These are phyloP conservation scores for Stichopus chloronotus DNA, from an alignment of 35 echinoderm and acorn worm species.

Conservation along the genomic window DNA sequence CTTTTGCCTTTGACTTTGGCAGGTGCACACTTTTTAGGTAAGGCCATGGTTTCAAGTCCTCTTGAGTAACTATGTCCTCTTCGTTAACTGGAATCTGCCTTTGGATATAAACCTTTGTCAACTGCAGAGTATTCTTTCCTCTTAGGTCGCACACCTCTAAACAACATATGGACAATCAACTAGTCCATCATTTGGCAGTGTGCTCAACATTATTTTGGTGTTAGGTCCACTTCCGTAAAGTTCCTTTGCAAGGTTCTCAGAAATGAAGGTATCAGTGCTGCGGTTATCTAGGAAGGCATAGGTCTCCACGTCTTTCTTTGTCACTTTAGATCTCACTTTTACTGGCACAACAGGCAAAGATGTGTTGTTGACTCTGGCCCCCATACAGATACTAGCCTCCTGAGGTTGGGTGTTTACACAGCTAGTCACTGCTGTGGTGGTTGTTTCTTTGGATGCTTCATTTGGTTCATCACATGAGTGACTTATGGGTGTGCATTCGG, in stretches of 20 bases:
- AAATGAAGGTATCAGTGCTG: slow-evolving; percentile 43
- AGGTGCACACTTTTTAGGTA: slow-evolving; percentile 45
- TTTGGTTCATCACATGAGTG: not conserved
- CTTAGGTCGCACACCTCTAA: slow-evolving; percentile 40
- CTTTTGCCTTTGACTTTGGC: slow-evolving; percentile 48
- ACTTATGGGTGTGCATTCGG: not conserved
- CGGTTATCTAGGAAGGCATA: slow-evolving; percentile 64
- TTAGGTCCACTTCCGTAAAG: slow-evolving; percentile 32
- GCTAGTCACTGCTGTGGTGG: not conserved
- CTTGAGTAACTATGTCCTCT: slow-evolving; percentile 46
- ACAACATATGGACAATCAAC: not conserved
- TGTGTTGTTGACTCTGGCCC: slow-evolving; percentile 24
- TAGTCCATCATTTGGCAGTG: not conserved
- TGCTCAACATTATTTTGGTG: slow-evolving; percentile 48
- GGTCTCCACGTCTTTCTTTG: slow-evolving; percentile 42
- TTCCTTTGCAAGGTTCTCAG: slow-evolving; percentile 2
- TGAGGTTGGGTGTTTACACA: not conserved
- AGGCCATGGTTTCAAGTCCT: slow-evolving; percentile 50
- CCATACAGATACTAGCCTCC: slow-evolving; percentile 9
- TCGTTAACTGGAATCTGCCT: slow-evolving; percentile 53
- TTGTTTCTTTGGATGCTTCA: not conserved
- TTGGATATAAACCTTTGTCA: slow-evolving; percentile 37
- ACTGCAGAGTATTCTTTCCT: slow-evolving; percentile 1
- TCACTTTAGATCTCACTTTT: slow-evolving; percentile 12
- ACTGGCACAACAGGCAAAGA: slow-evolving; percentile 50